Percentiles rank a stretch among this genome's conserved stretches.
Conservation (phyloP, 2,797 vertebrate species). For the Leucoraja ocellata region DNA sequence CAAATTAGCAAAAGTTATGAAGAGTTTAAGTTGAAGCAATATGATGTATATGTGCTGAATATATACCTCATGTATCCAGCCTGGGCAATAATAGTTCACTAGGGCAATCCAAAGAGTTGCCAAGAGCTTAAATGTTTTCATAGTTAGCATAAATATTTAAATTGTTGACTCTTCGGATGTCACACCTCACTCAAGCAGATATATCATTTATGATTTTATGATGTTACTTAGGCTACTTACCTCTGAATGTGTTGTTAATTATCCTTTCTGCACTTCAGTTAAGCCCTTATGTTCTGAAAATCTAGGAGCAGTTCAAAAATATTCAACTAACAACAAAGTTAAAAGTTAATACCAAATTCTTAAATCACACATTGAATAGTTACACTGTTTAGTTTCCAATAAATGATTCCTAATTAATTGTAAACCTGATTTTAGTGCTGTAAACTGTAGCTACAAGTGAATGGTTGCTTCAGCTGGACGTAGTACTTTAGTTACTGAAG, state of each 20-base stretch:
- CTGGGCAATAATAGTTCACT: not conserved
- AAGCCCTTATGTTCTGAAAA: not conserved
- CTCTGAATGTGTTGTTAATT: conserved; percentile 25
- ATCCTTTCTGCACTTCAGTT: not conserved
- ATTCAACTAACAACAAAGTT: not conserved
- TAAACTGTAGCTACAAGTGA: no score
- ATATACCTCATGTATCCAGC: not conserved
- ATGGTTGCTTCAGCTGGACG: no score
- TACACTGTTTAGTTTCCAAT: not conserved
- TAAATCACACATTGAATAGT: not conserved
- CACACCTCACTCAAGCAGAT: not conserved
- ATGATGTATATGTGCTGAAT: not conserved
- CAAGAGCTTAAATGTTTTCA: conserved; percentile 21
- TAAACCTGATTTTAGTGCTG: not conserved
- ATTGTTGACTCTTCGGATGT: not conserved
- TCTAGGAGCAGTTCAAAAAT: no score
- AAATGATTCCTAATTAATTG: not conserved
- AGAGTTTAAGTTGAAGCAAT: not conserved
- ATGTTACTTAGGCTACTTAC: conserved; percentile 11
- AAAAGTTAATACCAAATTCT: not conserved
- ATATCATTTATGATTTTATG: conserved; percentile 6
- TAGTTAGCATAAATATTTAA: conserved; percentile 30
- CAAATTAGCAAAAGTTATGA: not conserved
- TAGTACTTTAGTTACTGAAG: not conserved
- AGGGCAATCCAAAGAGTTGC: not conserved